Conservation (phyloP, 2,113 vertebrate species). For the Pica pica region DNA sequence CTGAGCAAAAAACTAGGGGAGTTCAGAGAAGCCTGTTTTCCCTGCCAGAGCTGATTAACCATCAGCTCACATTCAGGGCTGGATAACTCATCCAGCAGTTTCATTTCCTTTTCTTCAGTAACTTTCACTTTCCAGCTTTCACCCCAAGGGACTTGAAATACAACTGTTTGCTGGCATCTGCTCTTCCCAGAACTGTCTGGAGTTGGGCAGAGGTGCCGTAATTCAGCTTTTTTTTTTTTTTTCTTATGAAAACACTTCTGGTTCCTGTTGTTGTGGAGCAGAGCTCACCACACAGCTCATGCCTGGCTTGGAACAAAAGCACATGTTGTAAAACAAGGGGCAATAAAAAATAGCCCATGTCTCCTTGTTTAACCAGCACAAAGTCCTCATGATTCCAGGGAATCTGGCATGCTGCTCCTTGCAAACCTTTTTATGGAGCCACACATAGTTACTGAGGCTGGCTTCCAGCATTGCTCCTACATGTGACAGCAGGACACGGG, state of each 20-base stretch:
- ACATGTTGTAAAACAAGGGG: background rate
- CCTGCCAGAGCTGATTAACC: background rate
- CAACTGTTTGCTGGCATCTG: background rate
- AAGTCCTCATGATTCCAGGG: background rate
- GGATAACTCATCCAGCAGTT: background rate
- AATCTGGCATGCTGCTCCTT: background rate
- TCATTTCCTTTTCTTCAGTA: background rate
- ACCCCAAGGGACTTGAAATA: rapidly evolving
- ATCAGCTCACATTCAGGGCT: background rate
- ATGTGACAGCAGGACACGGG: background rate
- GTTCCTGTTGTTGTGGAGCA: background rate
- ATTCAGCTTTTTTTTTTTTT: background rate
- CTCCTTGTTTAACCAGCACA: background rate
- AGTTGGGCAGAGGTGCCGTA: background rate
- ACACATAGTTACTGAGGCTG: rapidly evolving
- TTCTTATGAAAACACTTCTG: background rate
- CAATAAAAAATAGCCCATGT: background rate
- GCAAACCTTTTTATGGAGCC: background rate
- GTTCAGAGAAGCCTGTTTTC: background rate
- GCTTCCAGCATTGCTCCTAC: background rate
- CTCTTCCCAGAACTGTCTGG: background rate
- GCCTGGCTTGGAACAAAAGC: background rate
- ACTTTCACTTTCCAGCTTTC: background rate
- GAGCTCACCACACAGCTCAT: background rate
- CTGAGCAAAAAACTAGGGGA: background rate